Percentiles rank a stretch among this genome's conserved stretches.
Evolutionary conservation across 2,113 vertebrate genomes (phyloP).

Genomic region (Falcunculus frontatus): DNA sequence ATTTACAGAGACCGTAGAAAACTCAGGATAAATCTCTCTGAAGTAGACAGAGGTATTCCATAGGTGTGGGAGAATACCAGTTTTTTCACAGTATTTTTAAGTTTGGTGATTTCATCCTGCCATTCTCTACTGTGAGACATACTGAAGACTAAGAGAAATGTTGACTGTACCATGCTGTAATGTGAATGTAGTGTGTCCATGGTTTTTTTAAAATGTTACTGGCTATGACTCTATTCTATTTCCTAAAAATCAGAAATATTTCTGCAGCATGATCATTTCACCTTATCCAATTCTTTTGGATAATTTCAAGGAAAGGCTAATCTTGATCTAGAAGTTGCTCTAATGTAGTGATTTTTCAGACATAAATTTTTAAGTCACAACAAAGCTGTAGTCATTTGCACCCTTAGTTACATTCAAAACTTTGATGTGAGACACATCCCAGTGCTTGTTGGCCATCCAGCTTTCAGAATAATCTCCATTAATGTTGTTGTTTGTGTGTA

Average conservation of each 20-base stretch:
- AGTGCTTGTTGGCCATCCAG: fast-evolving
- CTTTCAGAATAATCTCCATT: neutral
- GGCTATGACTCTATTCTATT: neutral
- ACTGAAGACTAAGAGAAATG: neutral
- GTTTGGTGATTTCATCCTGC: neutral
- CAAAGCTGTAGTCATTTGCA: neutral
- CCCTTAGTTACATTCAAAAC: neutral
- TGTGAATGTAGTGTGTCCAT: neutral
- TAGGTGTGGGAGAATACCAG: fast-evolving
- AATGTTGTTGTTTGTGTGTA: neutral
- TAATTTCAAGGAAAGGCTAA: neutral
- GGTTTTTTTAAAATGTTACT: neutral
- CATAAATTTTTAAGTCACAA: neutral
- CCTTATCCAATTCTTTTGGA: neutral
- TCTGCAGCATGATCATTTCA: neutral
- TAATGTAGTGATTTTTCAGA: neutral
- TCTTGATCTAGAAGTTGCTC: neutral
- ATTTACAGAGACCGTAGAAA: neutral
- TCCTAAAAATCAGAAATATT: neutral
- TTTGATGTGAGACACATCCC: neutral
- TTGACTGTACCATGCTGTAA: neutral
- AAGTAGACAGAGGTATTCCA: neutral
- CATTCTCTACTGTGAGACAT: neutral
- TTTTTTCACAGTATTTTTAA: neutral
- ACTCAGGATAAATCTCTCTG: neutral